Base-by-base conservation (phyloP, 2,888 invertebrate genomes). In the Lypha dubia region DNA sequence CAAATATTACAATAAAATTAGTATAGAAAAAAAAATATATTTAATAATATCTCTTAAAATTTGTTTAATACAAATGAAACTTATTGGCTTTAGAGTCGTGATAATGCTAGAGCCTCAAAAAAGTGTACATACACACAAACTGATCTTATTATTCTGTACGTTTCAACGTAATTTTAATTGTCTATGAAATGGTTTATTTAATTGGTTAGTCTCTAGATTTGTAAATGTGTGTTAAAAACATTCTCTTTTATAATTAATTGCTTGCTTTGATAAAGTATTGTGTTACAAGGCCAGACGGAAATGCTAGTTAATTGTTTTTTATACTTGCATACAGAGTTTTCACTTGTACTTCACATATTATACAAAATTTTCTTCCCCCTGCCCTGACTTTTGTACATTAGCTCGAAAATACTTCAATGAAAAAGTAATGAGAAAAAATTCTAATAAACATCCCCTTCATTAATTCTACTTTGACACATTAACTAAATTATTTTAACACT, bases 11-110 rank as follows among this genome's bases (percentile, higher is more conserved):
- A 46, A 60, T 44, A 62, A 20, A 15, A 35, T 53, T 35, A 22
- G 13, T 44, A 74, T 46, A n/a, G 22, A 9, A 44, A 5, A 28
- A 28, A 28, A 4, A 4, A 28, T 28, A 28, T 2, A 28, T 28
- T 79, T 62, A 35, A 35, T 38, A 44, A 20, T 32, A n/a, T 20
- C 20, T 56, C n/a, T 71, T 41, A 8, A 24, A 24, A 53, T 70
- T 4, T 56, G 41, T 13, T 41, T 56, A 38, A 13, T 22, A 24
- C 38, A 53, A 68, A 35, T 68, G 24, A 3, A 24, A 15, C 11
- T 28, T 56, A 28, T 28, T 56, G 20, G 15, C 9, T 56, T 56
- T 32, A 58, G 28, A 32, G 22, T n/a, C 17, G 28, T 20, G 20
- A 20, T 17, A 49, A 49, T 5, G 20, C 20, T 20, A n/a, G 9